Evolutionary conservation across 1,140 invertebrate species (phyloP).

Genomic region (Thereuonema tuberculata): DNA sequence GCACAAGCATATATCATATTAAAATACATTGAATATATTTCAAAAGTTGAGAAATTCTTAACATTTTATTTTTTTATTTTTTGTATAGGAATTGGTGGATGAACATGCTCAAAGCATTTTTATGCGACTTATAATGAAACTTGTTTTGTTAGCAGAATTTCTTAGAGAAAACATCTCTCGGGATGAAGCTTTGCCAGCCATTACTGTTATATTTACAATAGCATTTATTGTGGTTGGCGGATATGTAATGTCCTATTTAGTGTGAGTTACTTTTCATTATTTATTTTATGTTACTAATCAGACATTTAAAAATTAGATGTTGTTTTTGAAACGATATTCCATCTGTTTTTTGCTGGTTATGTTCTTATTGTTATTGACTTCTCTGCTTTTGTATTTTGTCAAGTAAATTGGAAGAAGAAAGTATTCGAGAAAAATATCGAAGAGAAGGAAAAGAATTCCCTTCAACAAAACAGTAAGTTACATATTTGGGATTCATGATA

Average conservation of each 20-base stretch:
- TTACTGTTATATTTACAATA: constrained; percentile 69
- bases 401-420: constrained; percentile 64
- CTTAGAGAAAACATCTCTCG: constrained; percentile 54
- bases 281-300: not conserved
- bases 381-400: constrained; percentile 10
- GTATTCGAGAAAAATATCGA: constrained; percentile 41
- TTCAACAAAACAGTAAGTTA: constrained; percentile 4
- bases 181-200: constrained; percentile 61
- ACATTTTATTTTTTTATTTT: constrained; percentile 12
- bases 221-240: constrained; percentile 63
- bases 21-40: too few relatives aligned
- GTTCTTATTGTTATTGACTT: too few relatives aligned
- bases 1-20: too few relatives aligned
- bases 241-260: constrained; percentile 77
- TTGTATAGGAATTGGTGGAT: constrained; percentile 48
- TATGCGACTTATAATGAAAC: constrained; percentile 47
- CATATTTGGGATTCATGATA: too few relatives aligned
- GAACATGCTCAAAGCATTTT: constrained; percentile 60
- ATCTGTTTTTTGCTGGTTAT: too few relatives aligned
- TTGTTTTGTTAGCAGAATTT: constrained; percentile 55
- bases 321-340: not conserved
- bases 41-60: too few relatives aligned
- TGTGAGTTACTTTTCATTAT: constrained; percentile 38
- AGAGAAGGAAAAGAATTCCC: not conserved
- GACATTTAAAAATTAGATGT: constrained; percentile 13